phyloP scores from a whole-genome alignment of 2,888 invertebrate genomes.

The Thalpophila matura region DNA sequence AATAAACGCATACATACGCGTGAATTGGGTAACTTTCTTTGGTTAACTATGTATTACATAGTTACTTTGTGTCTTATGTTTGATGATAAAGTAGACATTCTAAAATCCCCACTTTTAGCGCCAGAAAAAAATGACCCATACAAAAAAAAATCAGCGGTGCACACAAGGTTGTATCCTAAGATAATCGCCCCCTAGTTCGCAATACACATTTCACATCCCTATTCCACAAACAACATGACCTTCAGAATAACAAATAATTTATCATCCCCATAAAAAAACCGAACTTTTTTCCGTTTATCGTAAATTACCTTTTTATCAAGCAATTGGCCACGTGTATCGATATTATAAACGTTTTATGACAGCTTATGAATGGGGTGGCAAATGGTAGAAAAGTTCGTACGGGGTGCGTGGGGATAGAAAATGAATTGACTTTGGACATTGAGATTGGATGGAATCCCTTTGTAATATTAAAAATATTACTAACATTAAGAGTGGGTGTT shows the following conservation, averaged over 20 bases:
- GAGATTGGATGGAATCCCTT: slow-evolving; percentile 3
- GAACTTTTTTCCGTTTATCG: slow-evolving; percentile 55
- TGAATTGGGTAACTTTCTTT: slow-evolving; percentile 6
- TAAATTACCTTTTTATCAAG: slow-evolving; percentile 45
- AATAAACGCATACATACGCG: slow-evolving; percentile 7
- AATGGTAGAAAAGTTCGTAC: slow-evolving; percentile 55
- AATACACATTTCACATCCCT: neutral
- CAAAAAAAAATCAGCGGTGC: too few species aligned
- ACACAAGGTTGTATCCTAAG: too few species aligned
- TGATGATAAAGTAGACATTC: too few species aligned
- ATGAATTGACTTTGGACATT: slow-evolving; percentile 35
- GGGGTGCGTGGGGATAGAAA: slow-evolving; percentile 20
- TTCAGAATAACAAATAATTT: slow-evolving; percentile 24
- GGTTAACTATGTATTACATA: neutral
- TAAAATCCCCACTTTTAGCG: too few species aligned
- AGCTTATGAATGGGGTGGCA: slow-evolving; percentile 68
- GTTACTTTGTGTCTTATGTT: too few species aligned
- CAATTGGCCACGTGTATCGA: slow-evolving; percentile 68
- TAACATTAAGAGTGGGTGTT: too few species aligned
- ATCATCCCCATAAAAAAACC: slow-evolving; percentile 28
- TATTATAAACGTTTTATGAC: slow-evolving; percentile 75
- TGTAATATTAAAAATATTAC: too few species aligned
- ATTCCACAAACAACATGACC: slow-evolving; percentile 31
- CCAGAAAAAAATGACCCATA: too few species aligned
- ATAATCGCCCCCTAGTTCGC: too few species aligned